A percentile compares a stretch with the other conserved stretches of the same genome.
Conservation (phyloP, 2,113 vertebrate genomes). For the Anoura caudifer region DNA sequence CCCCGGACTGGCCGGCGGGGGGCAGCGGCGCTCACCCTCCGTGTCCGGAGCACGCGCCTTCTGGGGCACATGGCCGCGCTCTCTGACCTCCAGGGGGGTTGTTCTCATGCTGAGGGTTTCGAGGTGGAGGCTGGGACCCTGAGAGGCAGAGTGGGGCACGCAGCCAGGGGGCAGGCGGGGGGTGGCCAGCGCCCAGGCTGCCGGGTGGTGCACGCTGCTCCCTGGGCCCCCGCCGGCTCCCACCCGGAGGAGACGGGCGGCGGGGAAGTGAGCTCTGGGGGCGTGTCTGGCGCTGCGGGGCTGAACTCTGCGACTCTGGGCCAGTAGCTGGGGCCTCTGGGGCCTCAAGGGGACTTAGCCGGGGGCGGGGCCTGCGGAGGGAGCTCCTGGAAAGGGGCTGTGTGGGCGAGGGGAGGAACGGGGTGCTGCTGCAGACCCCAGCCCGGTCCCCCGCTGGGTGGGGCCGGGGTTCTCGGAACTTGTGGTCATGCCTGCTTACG, state of each 20-base stretch:
- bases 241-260: fast-evolving
- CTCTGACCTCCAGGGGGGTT: fast-evolving
- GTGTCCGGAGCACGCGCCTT: fast-evolving
- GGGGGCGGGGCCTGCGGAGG: background rate
- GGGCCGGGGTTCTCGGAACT: background rate
- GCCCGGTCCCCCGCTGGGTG: background rate
- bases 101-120: fast-evolving
- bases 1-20: fast-evolving
- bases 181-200: background rate
- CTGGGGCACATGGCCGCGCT: fast-evolving
- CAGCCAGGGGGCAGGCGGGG: background rate
- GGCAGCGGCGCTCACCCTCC: fast-evolving
- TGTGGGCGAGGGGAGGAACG: background rate
- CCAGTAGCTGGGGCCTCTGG: background rate
- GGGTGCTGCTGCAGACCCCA: background rate
- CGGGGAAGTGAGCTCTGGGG: fast-evolving
- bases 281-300: fast-evolving
- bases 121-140: background rate
- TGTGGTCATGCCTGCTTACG: background rate
- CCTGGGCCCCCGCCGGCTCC: background rate
- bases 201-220: fast-evolving
- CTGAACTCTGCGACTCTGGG: background rate
- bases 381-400: fast-evolving
- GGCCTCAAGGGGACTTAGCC: background rate
- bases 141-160: background rate